These are phyloP conservation scores for Neosilurus mollespiculum DNA, from an alignment of 2,797 vertebrate genomes.

Conservation along the genomic window DNA sequence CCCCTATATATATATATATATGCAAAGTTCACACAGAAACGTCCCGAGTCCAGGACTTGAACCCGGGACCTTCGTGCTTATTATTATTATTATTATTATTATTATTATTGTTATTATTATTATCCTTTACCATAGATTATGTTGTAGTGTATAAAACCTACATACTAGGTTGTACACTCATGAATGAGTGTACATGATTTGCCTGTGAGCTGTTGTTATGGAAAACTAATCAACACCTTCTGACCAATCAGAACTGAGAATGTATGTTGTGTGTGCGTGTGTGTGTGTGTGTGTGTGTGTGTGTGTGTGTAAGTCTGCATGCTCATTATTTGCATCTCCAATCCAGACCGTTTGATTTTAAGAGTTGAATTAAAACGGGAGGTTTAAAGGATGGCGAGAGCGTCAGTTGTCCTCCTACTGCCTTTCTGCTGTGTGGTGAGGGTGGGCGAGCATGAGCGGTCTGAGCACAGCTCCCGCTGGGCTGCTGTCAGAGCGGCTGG, in stretches of 20 bases:
- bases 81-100: too few relatives aligned
- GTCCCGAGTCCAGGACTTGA: too few relatives aligned
- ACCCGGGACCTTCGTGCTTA: too few relatives aligned
- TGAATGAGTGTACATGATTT: neutral
- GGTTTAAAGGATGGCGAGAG: constrained; percentile 21
- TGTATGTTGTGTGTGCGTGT: too few relatives aligned
- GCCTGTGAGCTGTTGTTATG: neutral
- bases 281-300: neutral
- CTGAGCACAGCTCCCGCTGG: constrained; percentile 52
- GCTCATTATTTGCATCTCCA: neutral
- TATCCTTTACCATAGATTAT: neutral
- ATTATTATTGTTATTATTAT: neutral
- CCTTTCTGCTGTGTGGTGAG: constrained; percentile 32
- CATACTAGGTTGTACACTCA: too few relatives aligned
- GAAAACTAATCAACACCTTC: neutral
- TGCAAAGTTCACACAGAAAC: too few relatives aligned
- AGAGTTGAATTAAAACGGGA: constrained; percentile 31
- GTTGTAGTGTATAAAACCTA: neutral
- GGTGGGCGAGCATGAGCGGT: constrained; percentile 56
- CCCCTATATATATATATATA: too few relatives aligned
- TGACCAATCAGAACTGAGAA: neutral
- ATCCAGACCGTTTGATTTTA: too few relatives aligned
- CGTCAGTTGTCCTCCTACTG: constrained; percentile 27
- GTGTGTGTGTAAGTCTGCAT: neutral
- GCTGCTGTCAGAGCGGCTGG: constrained; percentile 62